A percentile compares a stretch with the other conserved stretches of the same genome.
phyloP scores from a whole-genome alignment of 2,113 vertebrate genomes.

The Carlito syrichta region DNA sequence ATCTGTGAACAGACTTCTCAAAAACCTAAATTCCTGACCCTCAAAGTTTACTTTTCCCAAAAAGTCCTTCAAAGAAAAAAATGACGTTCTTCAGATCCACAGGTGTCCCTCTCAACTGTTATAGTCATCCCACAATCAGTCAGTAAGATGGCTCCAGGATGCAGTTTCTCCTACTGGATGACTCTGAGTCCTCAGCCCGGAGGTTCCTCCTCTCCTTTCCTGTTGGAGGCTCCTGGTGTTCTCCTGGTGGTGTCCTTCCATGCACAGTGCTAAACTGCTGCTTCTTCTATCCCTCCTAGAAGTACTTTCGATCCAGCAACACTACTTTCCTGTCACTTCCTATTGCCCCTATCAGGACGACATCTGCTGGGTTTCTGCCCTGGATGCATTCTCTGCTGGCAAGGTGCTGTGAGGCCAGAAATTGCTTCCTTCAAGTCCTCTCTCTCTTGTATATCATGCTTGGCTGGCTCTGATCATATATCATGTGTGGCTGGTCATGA shows the following conservation, averaged over 20 bases:
- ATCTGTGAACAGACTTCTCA: not conserved
- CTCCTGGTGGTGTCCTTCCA: fast-evolving
- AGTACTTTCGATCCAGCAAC: too few relatives aligned
- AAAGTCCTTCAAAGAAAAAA: not conserved
- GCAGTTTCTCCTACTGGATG: not conserved
- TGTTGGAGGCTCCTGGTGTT: fast-evolving
- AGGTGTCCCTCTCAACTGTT: not conserved
- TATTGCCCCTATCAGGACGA: not conserved
- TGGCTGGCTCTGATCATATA: too few relatives aligned
- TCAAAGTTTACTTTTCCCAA: not conserved
- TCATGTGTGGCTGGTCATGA: too few relatives aligned
- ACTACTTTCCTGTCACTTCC: not conserved
- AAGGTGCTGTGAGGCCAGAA: not conserved
- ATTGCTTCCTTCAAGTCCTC: not conserved
- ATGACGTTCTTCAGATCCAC: not conserved
- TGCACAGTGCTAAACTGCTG: not conserved
- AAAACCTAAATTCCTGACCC: not conserved
- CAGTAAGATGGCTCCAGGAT: not conserved
- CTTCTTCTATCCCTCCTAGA: not conserved
- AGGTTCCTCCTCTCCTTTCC: not conserved
- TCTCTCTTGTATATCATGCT: too few relatives aligned
- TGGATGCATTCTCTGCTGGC: too few relatives aligned
- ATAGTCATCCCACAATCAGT: not conserved
- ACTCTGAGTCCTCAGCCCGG: not conserved
- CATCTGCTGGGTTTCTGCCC: not conserved